phyloP scores from a whole-genome alignment of 2,113 vertebrate genomes.

The Melanostigma gelatinosum region DNA sequence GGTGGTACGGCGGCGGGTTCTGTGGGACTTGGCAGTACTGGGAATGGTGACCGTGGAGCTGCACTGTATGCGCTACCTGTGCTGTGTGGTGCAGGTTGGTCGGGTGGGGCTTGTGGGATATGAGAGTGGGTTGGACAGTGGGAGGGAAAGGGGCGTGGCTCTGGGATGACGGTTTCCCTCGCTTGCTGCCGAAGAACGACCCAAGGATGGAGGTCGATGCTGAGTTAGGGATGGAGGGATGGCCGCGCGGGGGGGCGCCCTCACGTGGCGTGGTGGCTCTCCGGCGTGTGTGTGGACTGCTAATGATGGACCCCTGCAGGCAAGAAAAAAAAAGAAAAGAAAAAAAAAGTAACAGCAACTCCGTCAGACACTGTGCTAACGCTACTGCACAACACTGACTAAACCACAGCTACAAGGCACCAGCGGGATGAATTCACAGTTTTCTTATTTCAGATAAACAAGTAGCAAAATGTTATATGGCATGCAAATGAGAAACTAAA shows the following conservation, averaged over 20 bases:
- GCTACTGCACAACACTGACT: constrained; percentile 30
- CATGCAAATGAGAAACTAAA: constrained; percentile 82
- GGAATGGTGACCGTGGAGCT: constrained; percentile 84
- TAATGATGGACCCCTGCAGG: constrained; percentile 99
- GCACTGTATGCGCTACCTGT: constrained; percentile 75
- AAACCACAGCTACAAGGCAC: constrained; percentile 29
- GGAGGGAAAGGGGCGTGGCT: constrained; percentile 80
- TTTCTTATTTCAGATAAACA: constrained; percentile 68
- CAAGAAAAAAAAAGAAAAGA: constrained; percentile 30
- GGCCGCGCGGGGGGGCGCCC: constrained; percentile 88
- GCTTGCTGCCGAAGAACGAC: constrained; percentile 92
- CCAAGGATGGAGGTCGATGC: constrained; percentile 90
- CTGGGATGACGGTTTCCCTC: constrained; percentile 88
- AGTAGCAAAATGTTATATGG: constrained; percentile 78
- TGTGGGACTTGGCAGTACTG: constrained; percentile 89
- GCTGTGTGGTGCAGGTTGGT: constrained; percentile 87
- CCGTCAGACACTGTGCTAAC: constrained; percentile 44
- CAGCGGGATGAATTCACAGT: constrained; percentile 47
- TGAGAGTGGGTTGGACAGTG: constrained; percentile 82
- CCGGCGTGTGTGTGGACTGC: constrained; percentile 93
- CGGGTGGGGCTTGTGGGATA: constrained; percentile 85
- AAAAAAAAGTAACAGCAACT: constrained; percentile 58
- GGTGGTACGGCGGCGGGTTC: constrained; percentile 92
- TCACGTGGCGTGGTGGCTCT: constrained; percentile 91
- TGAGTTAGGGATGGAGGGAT: constrained; percentile 86